These are phyloP conservation scores for Drosophila trapezifrons DNA, from an alignment of 1,140 invertebrate genomes.

Conservation along the genomic window DNA sequence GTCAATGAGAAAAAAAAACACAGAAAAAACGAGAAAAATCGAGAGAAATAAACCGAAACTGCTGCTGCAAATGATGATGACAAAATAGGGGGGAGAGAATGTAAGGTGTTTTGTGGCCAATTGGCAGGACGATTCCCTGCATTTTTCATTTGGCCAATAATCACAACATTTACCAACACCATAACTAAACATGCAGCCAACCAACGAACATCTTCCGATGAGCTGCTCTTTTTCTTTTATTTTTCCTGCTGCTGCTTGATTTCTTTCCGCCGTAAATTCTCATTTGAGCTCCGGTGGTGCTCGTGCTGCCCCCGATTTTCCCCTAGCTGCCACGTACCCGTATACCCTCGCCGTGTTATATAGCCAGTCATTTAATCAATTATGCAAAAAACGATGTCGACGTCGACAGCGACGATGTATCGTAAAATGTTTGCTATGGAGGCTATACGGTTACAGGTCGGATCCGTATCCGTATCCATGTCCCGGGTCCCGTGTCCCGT, in stretches of 20 bases:
- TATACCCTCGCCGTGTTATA: conserved; percentile 57
- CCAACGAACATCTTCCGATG: conserved; percentile 10
- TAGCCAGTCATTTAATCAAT: conserved; percentile 80
- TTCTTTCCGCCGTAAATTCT: conserved; percentile 65
- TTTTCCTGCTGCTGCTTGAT: conserved; percentile 25
- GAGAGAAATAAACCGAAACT: conserved; percentile 7
- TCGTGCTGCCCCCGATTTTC: neutral
- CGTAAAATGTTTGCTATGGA: conserved; percentile 72
- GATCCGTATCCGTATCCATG: conserved; percentile 17
- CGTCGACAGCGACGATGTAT: conserved; percentile 69
- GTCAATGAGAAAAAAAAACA: neutral
- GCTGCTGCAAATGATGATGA: conserved; percentile 17
- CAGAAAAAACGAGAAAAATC: neutral
- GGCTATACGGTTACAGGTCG: conserved; percentile 34
- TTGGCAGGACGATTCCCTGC: conserved; percentile 53
- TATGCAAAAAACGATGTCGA: conserved; percentile 79
- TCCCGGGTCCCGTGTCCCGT: conserved; percentile 14
- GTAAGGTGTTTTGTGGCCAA: conserved; percentile 47
- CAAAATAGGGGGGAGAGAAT: neutral
- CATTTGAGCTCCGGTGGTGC: conserved; percentile 31
- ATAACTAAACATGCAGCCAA: conserved; percentile 65
- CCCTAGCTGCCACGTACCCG: neutral
- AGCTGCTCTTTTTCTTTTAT: neutral
- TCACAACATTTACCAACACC: conserved; percentile 71
- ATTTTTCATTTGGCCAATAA: conserved; percentile 75